Base-by-base conservation (phyloP, 2,113 vertebrate genomes). In the Menidia beryllina region DNA sequence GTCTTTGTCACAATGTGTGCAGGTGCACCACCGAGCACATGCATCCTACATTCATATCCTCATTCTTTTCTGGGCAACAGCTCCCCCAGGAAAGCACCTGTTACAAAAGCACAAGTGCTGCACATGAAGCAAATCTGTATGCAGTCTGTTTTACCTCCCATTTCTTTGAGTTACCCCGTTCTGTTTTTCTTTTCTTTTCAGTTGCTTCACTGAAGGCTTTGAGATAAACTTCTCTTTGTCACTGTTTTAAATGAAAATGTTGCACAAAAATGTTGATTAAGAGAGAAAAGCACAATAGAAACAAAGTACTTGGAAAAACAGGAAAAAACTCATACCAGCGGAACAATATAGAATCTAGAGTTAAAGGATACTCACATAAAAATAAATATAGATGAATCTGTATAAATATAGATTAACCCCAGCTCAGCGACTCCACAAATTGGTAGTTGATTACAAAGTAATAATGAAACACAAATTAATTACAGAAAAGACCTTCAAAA, bases 41-140 rank as follows among this genome's bases (percentile, higher is more conserved):
- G 30, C 64, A 86, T 91, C 90, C 92, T 79, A 91, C 86, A 91
- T 88, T 93, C 88, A 93, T 91, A 93, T 94, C 92, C 90, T 91
- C 83, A 89, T 90, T 89, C 86, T 90, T 90, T 90, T 89, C 86
- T 90, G 74, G 79, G 83, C 79, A 70, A 45, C 39, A 67, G 45
- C 49, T 91, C 84, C 86, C 90, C 17, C 57, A 89, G 87, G 91
- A 86, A 71, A 81, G 86, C 91, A 92, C 91, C 91, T 93, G 89
- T 84, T 70, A 48, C 74, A 52, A 36, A 58, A 36, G 26, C 58
- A 66, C 70, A 21, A 49, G 69, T 39, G 12, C 69, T 26, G 53
- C 55, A 69, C 68, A 48, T 49, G 65, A 65, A 30, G 61, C 62
- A 69, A 38, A 19, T 34, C 20, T 51, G 30, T 9, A 56, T 6